Conservation (phyloP, 2,113 vertebrate species). For the Nycticorax nycticorax region DNA sequence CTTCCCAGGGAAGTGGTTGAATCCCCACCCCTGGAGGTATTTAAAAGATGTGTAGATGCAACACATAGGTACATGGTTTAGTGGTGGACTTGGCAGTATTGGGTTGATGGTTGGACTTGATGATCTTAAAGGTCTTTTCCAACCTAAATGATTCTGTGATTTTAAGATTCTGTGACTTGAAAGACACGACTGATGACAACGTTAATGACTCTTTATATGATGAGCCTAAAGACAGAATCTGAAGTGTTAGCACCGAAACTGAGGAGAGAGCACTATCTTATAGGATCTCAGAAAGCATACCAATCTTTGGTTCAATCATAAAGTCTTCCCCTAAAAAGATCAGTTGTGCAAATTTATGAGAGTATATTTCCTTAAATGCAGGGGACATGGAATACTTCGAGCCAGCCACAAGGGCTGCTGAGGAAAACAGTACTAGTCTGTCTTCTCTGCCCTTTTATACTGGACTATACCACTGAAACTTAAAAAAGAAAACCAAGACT, state of each 20-base stretch:
- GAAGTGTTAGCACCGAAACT: neutral
- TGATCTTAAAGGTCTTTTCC: neutral
- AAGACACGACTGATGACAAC: neutral
- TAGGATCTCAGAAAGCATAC: neutral
- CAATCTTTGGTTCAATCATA: neutral
- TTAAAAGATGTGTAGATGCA: too few relatives aligned
- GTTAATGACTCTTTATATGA: neutral
- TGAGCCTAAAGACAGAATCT: neutral
- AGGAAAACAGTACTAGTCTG: neutral
- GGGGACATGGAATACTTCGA: neutral
- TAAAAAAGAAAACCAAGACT: fast-evolving
- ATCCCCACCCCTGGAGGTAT: too few relatives aligned
- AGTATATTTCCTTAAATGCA: neutral
- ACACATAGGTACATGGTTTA: neutral
- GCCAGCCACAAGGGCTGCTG: neutral
- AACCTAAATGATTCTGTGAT: neutral
- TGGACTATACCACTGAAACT: neutral
- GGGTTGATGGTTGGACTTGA: neutral
- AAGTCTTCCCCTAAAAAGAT: neutral
- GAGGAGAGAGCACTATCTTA: neutral
- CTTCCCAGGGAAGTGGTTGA: too few relatives aligned
- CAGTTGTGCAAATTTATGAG: neutral
- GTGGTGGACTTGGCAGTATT: neutral
- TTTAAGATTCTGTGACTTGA: neutral
- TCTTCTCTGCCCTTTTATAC: neutral